Conservation (phyloP, 2,113 vertebrate species). For the Myrmecophaga tridactyla region DNA sequence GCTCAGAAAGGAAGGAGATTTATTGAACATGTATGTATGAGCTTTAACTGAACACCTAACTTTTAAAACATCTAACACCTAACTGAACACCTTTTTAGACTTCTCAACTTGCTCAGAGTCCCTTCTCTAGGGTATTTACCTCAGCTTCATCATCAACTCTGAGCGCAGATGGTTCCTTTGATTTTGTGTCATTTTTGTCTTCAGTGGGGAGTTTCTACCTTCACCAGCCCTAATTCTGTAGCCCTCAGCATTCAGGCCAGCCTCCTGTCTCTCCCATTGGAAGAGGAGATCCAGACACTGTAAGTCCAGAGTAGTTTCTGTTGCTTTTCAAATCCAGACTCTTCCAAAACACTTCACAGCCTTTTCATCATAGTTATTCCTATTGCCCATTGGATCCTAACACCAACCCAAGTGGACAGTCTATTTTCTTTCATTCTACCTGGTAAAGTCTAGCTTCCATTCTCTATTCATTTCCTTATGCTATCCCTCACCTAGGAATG, state of each 20-base stretch:
- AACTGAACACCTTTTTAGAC: neutral
- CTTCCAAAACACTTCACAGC: conserved; percentile 1
- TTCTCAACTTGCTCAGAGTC: neutral
- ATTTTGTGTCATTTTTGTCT: neutral
- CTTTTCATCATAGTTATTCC: neutral
- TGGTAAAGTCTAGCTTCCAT: neutral
- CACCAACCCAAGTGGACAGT: neutral
- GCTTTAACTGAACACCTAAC: neutral
- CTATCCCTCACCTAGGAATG: neutral
- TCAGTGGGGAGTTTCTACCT: neutral
- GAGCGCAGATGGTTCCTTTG: neutral
- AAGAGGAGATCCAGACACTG: neutral
- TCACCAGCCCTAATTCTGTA: neutral
- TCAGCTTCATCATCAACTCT: neutral
- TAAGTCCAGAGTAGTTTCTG: neutral
- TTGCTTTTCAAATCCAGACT: neutral
- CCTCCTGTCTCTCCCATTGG: neutral
- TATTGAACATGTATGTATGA: neutral
- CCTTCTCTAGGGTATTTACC: neutral
- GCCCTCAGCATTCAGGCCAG: neutral
- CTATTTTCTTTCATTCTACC: neutral
- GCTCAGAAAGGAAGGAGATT: neutral
- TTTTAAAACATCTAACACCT: neutral
- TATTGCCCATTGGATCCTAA: neutral
- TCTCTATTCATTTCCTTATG: neutral